Conservation (phyloP, 2,888 invertebrate species). For the Drosophila crucigera region DNA sequence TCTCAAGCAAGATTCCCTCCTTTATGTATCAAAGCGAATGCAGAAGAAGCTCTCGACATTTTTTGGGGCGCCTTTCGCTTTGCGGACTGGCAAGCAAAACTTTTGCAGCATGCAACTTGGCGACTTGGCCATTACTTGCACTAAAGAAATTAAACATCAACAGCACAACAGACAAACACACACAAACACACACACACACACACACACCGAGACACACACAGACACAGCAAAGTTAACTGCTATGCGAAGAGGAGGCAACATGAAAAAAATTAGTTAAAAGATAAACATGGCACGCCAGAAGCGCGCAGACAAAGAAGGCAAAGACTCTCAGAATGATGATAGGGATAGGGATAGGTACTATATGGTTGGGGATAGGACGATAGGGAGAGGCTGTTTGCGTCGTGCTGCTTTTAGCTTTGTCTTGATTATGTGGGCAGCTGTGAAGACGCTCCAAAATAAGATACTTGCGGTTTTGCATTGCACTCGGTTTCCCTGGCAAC, state of each 20-base stretch:
- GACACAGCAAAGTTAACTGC: conserved; percentile 69
- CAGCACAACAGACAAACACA: conserved; percentile 34
- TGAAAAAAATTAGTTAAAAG: conserved; percentile 81
- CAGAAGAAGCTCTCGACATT: conserved; percentile 33
- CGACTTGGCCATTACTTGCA: conserved; percentile 77
- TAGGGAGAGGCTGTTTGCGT: conserved; percentile 19
- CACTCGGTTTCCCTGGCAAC: conserved; percentile 47
- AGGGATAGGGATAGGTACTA: background rate
- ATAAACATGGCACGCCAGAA: conserved; percentile 78
- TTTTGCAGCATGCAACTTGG: conserved; percentile 73
- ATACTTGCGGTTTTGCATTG: conserved; percentile 66
- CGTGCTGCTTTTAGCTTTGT: conserved; percentile 71
- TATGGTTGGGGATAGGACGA: background rate
- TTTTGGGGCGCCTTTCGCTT: conserved; percentile 37
- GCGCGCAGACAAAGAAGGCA: conserved; percentile 69
- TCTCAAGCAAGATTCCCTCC: conserved; percentile 6
- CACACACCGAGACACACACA: conserved; percentile 10
- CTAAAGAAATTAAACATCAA: conserved; percentile 75
- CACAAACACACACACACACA: too few relatives aligned
- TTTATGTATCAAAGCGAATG: conserved; percentile 25
- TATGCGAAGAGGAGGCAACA: conserved; percentile 61
- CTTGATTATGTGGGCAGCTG: conserved; percentile 76
- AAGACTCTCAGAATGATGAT: conserved; percentile 23
- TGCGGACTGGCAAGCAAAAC: conserved; percentile 45
- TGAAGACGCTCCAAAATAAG: conserved; percentile 62